Evolutionary conservation across 2,797 vertebrate genomes (phyloP).

Genomic region (Strix occidentalis): DNA sequence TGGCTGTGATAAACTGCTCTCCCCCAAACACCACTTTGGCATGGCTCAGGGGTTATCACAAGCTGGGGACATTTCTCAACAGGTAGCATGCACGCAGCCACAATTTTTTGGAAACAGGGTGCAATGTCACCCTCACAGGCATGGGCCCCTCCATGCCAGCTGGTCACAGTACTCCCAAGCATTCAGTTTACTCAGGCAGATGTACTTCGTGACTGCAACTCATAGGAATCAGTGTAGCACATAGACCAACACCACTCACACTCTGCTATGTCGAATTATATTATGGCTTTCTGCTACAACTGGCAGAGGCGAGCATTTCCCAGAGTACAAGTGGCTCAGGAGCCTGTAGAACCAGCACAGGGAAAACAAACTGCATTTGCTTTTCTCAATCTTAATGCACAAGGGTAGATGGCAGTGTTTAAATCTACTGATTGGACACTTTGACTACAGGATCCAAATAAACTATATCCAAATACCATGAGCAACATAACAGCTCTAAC

Average conservation of each 20-base stretch:
- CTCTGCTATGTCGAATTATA: neutral
- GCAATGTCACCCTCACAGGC: neutral
- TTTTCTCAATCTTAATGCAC: neutral
- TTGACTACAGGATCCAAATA: neutral
- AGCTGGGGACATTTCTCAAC: neutral
- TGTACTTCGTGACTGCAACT: neutral
- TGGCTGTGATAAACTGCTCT: neutral
- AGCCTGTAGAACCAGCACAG: neutral
- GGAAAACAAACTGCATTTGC: neutral
- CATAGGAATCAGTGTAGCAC: neutral
- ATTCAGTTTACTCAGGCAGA: neutral
- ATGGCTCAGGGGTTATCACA: neutral
- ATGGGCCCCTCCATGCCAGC: neutral
- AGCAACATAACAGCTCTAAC: neutral
- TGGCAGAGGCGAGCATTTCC: neutral
- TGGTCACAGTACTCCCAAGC: neutral
- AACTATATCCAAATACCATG: neutral
- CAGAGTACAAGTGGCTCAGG: neutral
- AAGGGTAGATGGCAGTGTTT: neutral
- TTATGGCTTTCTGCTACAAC: neutral
- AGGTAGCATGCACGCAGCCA: rapidly evolving
- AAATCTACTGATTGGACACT: neutral
- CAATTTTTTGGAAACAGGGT: neutral
- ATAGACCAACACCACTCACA: neutral
- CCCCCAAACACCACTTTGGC: neutral